Evolutionary conservation across 2,113 vertebrate species (phyloP), one percentile per base, ranked within the genome.

Genomic region (Indicator indicator): DNA sequence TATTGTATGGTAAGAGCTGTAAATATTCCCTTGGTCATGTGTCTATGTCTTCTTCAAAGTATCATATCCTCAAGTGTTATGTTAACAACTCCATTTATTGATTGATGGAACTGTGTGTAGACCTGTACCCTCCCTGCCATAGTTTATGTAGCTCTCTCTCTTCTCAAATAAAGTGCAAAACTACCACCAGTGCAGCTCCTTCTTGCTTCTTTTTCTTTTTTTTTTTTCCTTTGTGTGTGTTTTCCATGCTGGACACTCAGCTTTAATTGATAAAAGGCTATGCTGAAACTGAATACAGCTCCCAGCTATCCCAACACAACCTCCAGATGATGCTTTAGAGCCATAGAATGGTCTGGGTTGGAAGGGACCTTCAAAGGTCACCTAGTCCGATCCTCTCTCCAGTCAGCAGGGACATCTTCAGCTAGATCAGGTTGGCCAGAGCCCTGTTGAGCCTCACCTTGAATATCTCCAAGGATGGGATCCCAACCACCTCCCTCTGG

Each of bases 111-210:
- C 95, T 67, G 92, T 97, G 97, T 96, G 98, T 98, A 98, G 95
- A 98, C 64, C 95, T 98, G 97, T 98, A 98, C 96, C 95, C 81
- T 98, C 86, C 86, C 97, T 97, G 97, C 97, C 98, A 98, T 98
- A 98, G 98, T 98, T 98, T 98, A 97, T 97, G 98, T 98, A 98
- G 97, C 95, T 70, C 95, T 70, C 96, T 97, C 96, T 98, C 97
- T 98, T 98, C 98, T 98, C 98, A 98, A 98, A 98, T 98, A 98
- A 98, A 98, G 94, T 95, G 88, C 93, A 97, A 98, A 98, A 98
- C 89, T 93, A 94, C 83, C 78, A 83, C 80, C 67, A 54, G 23
- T 44, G 42, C 42, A 93, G n/a, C 89, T 77, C 42, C 40, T 77
- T 33, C 20, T 88, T 46, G 72, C 73, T 16, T 36, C 36, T 36